Base-by-base conservation (phyloP, 1,140 invertebrate genomes). In the Steinernema feltiae region DNA sequence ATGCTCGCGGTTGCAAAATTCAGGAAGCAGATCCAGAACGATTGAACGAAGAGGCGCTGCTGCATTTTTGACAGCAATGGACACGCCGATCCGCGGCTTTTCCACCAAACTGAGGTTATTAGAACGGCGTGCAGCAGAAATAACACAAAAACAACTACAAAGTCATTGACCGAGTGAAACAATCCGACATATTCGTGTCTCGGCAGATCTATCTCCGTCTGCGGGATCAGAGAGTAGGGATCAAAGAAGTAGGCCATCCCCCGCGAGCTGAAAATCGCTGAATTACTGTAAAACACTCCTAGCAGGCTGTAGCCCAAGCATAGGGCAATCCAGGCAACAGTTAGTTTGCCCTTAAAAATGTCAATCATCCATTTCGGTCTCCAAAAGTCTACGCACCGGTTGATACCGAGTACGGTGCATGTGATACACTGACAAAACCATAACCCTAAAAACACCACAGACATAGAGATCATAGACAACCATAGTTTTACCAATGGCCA, bases 191-290 rank as follows among this genome's bases (percentile, higher is more conserved):
- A 63, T 27, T 27, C 53, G 24, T 21, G 7, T 21, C 53, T 63
- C 7, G 7, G 7, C 12, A 63, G 7, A n/a, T 7, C 7, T 3
- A 63, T 21, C 2, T 63, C 53, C 24, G 7, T 27, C 53, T 17
- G 2, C 12, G 53, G 24, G 24, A 63, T 63, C 2, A 63, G 24
- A 15, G 24, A n/a, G 24, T 63, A 63, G 24, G 53, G 53, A 27
- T 63, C 53, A 27, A 63, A 63, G 24, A 63, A 63, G 53, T 63
- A 63, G 24, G 53, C 53, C 53, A 63, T 63, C 3, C 53, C 53
- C 53, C 12, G 15, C 2, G 53, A 63, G 24, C 24, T 63, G 53
- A 63, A 63, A 27, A 63, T 63, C 7, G 53, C 7, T 21, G 53
- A 17, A 27, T 7, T 27, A 21, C 53, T 15, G 53, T 15, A 63